A percentile compares a stretch with the other conserved stretches of the same genome.
Evolutionary conservation across 2,888 invertebrate species (phyloP).

Genomic region (Acanthosepion pharaonis): DNA sequence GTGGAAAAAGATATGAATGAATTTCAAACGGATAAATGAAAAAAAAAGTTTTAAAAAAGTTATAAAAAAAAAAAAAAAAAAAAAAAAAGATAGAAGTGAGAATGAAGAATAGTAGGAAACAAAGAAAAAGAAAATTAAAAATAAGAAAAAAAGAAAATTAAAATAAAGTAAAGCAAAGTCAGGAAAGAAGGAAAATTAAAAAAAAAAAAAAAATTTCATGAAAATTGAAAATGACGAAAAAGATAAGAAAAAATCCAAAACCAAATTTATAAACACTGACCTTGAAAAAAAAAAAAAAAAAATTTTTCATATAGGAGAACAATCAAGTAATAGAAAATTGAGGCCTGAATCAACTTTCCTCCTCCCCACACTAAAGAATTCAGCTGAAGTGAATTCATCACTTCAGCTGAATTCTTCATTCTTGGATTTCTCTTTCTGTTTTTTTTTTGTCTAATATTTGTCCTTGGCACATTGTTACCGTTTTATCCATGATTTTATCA

Average conservation of each 20-base stretch:
- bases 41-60: no score
- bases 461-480: neutral
- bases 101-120: neutral
- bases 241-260: neutral
- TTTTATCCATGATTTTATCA: neutral
- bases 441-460: neutral
- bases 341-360: no score
- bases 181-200: neutral
- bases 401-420: neutral
- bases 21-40: no score
- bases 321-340: no score
- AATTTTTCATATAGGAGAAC: no score
- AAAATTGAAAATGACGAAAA: neutral
- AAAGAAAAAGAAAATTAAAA: neutral
- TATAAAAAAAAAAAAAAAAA: no score
- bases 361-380: no score
- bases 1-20: no score
- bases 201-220: neutral
- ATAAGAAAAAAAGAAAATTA: neutral
- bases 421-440: neutral
- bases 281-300: no score
- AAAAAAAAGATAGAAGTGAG: neutral
- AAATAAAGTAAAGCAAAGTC: neutral
- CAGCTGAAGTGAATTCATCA: neutral
- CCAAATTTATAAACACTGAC: no score